A percentile compares a stretch with the other conserved stretches of the same genome.
Evolutionary conservation across 2,113 vertebrate species (phyloP).

Genomic region (Stigmatopora argus): DNA sequence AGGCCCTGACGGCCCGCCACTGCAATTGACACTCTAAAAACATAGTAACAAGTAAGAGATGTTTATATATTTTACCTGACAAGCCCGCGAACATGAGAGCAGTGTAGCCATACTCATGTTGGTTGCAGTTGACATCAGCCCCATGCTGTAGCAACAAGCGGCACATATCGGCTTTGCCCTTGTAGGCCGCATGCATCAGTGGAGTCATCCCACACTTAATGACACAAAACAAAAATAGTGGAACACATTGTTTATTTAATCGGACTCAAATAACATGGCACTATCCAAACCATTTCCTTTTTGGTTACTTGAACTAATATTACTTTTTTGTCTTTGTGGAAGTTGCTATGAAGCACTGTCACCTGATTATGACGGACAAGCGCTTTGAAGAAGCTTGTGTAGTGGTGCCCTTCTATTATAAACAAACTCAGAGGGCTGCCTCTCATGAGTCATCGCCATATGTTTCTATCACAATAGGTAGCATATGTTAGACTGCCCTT

Average conservation of each 20-base stretch:
- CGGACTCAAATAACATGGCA: background rate
- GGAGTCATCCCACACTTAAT: slow-evolving; percentile 91
- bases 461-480: slow-evolving; percentile 39
- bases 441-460: slow-evolving; percentile 57
- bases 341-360: slow-evolving; percentile 3
- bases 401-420: slow-evolving; percentile 43
- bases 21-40: background rate
- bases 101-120: slow-evolving; percentile 89
- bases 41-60: background rate
- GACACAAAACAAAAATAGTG: background rate
- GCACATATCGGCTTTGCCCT: slow-evolving; percentile 86
- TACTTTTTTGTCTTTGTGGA: background rate
- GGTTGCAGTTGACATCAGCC: slow-evolving; percentile 89
- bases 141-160: slow-evolving; percentile 81
- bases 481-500: slow-evolving; percentile 31
- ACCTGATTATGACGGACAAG: slow-evolving; percentile 54
- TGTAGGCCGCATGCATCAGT: slow-evolving; percentile 91
- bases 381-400: slow-evolving; percentile 27
- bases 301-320: background rate
- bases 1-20: too few relatives aligned
- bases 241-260: background rate
- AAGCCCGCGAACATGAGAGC: slow-evolving; percentile 95
- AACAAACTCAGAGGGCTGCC: slow-evolving; percentile 23
- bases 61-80: slow-evolving; percentile 71
- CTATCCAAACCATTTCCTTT: background rate